Conservation (phyloP, 1,140 invertebrate species). For the Pseudobourletiella spinata region DNA sequence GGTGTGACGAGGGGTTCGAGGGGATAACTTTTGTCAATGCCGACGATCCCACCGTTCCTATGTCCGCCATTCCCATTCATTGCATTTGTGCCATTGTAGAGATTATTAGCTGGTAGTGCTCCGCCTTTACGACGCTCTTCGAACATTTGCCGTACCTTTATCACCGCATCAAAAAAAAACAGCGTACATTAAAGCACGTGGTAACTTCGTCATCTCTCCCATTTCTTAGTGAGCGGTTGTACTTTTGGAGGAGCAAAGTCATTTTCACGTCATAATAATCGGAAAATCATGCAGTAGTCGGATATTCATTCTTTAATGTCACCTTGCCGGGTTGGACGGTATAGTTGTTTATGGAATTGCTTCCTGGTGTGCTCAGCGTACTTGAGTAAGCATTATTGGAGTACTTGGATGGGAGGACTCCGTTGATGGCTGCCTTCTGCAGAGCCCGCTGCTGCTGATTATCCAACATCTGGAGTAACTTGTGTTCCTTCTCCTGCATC, state of each 20-base stretch:
- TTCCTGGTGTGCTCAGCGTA: not conserved
- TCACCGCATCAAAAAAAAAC: not conserved
- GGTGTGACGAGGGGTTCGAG: slow-evolving; percentile 53
- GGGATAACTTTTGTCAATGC: slow-evolving; percentile 70
- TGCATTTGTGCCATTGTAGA: not conserved
- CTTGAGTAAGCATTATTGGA: not conserved
- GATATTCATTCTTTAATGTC: not conserved
- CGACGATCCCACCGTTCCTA: slow-evolving; percentile 50
- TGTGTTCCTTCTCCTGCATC: slow-evolving; percentile 60
- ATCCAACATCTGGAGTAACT: slow-evolving; percentile 58
- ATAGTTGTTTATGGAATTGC: slow-evolving; percentile 9
- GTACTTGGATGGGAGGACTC: slow-evolving; percentile 17
- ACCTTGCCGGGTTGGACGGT: slow-evolving; percentile 16
- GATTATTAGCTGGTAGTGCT: not conserved
- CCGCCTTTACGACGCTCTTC: slow-evolving; percentile 54
- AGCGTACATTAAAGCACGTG: not conserved
- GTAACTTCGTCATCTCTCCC: too few species aligned
- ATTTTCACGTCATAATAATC: not conserved
- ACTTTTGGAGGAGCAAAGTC: too few species aligned
- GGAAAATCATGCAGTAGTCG: not conserved
- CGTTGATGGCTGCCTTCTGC: slow-evolving; percentile 48
- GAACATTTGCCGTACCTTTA: slow-evolving; percentile 66
- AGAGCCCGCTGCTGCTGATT: slow-evolving; percentile 58
- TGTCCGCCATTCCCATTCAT: slow-evolving; percentile 42
- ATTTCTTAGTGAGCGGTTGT: too few species aligned